Conservation (phyloP, 2,113 vertebrate species). For the Bufo gargarizans region DNA sequence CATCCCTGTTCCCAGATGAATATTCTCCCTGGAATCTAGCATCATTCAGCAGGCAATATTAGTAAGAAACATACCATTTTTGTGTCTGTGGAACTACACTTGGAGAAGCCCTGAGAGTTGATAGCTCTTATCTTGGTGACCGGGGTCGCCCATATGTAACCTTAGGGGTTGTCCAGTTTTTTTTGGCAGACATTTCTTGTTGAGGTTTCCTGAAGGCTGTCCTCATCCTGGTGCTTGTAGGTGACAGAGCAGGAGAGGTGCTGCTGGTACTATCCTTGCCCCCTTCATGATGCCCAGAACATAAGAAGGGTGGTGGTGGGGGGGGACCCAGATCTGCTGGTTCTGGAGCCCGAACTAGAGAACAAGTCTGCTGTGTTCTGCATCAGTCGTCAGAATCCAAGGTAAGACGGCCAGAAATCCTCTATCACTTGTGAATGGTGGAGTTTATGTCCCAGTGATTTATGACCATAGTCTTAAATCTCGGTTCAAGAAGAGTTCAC, state of each 20-base stretch:
- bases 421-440: slow-evolving; percentile 91
- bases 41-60: slow-evolving; percentile 78
- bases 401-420: slow-evolving; percentile 95
- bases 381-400: slow-evolving; percentile 93
- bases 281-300: slow-evolving; percentile 42
- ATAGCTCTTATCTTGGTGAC: slow-evolving; percentile 80
- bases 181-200: slow-evolving; percentile 64
- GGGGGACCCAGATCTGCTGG: slow-evolving; percentile 77
- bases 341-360: slow-evolving; percentile 81
- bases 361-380: slow-evolving; percentile 81
- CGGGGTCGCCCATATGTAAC: slow-evolving; percentile 73
- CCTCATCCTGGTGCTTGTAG: slow-evolving; percentile 63
- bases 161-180: slow-evolving; percentile 76
- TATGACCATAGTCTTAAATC: slow-evolving; percentile 99
- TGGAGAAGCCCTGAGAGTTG: slow-evolving; percentile 73
- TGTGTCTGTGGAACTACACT: slow-evolving; percentile 72
- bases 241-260: slow-evolving; percentile 50
- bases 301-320: slow-evolving; percentile 54
- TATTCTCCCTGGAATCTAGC: slow-evolving; percentile 73
- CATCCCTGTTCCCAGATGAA: slow-evolving; percentile 72
- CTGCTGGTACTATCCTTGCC: slow-evolving; percentile 25
- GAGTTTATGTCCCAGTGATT: slow-evolving; percentile 98
- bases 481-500: slow-evolving; percentile 99
- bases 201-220: slow-evolving; percentile 62
- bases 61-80: slow-evolving; percentile 82